Evolutionary conservation across 2,113 vertebrate genomes (phyloP).

Genomic region (Zingel zingel): DNA sequence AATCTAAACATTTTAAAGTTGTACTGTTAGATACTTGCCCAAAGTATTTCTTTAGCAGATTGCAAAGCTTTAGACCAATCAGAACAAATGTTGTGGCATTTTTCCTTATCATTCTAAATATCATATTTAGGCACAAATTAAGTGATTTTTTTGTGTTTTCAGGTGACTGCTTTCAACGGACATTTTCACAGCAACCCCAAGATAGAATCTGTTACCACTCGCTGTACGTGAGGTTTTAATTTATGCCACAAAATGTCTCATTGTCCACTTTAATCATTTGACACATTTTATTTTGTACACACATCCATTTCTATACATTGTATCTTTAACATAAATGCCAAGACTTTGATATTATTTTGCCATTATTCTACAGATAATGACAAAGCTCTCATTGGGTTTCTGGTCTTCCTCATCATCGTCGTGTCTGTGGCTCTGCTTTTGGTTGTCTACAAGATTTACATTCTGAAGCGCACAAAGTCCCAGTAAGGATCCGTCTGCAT

Average conservation of each 20-base stretch:
- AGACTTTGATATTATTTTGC: background rate
- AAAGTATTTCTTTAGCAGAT: too few relatives aligned
- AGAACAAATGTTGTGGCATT: too few relatives aligned
- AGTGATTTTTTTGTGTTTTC: conserved; percentile 1
- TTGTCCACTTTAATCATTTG: background rate
- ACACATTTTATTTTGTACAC: background rate
- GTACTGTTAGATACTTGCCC: too few relatives aligned
- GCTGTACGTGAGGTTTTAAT: conserved; percentile 45
- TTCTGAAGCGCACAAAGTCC: conserved; percentile 84
- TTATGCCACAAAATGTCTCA: background rate
- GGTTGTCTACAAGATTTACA: conserved; percentile 93
- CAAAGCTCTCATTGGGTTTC: conserved; percentile 88
- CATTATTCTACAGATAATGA: conserved; percentile 86
- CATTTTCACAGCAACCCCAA: fast-evolving
- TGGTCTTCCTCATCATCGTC: conserved; percentile 90
- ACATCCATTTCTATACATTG: fast-evolving
- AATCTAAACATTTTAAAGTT: too few relatives aligned
- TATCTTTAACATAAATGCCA: background rate
- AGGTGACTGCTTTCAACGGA: conserved; percentile 50
- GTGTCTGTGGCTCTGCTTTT: conserved; percentile 89
- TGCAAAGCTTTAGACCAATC: too few relatives aligned
- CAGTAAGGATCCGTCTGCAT: conserved; percentile 78
- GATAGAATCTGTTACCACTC: fast-evolving
- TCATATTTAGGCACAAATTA: background rate
- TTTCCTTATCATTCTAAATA: too few relatives aligned